Percentiles rank a stretch among this genome's conserved stretches.
phyloP scores from a whole-genome alignment of 1,140 invertebrate genomes.

The Solenopsis fugax region DNA sequence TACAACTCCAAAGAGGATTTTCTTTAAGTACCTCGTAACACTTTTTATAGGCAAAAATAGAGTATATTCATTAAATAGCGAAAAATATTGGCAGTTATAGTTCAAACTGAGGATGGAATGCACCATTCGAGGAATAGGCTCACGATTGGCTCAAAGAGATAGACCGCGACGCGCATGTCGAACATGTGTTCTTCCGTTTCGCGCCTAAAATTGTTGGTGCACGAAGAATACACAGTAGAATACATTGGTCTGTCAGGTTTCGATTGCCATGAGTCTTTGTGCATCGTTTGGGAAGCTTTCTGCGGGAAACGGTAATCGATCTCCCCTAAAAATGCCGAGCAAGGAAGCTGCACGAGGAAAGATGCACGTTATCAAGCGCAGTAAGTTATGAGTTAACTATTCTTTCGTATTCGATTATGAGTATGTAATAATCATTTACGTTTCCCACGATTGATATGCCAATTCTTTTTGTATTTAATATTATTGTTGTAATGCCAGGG shows the following conservation, averaged over 20 bases:
- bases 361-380: conserved; percentile 87
- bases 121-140: not conserved
- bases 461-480: not conserved
- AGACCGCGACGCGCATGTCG: not conserved
- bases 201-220: conserved; percentile 30
- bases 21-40: no score
- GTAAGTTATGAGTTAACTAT: conserved; percentile 78
- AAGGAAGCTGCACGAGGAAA: conserved; percentile 75
- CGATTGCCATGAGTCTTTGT: not conserved
- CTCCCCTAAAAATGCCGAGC: conserved; percentile 23
- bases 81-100: not conserved
- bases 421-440: not conserved
- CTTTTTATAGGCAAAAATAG: not conserved
- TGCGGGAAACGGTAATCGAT: not conserved
- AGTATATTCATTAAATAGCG: not conserved
- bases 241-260: not conserved
- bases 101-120: not conserved
- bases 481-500: not conserved
- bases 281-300: not conserved
- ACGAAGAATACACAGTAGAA: not conserved
- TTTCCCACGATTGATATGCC: not conserved
- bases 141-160: not conserved
- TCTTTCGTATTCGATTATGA: not conserved
- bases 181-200: conserved; percentile 43
- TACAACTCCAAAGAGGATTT: no score